phyloP scores from a whole-genome alignment of 2,113 vertebrate species.

The Hippocampus abdominalis region DNA sequence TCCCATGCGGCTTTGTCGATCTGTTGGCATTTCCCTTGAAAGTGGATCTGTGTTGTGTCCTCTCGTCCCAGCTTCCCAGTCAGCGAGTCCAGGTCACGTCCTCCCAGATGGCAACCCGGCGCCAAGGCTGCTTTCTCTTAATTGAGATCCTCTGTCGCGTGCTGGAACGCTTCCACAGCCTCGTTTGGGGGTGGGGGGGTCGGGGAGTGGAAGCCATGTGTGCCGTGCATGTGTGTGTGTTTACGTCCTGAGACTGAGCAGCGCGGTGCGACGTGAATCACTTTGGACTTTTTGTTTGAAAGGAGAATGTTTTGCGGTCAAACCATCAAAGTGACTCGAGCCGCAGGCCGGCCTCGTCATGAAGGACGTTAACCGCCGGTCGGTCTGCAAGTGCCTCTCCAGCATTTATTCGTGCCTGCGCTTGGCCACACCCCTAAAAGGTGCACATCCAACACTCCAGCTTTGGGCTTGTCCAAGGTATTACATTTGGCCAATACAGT shows the following conservation, averaged over 20 bases:
- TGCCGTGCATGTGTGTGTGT: not conserved
- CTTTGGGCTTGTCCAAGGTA: too few relatives aligned
- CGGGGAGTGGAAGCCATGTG: slow-evolving; percentile 11
- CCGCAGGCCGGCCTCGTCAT: not conserved
- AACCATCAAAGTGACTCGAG: not conserved
- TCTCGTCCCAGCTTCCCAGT: not conserved
- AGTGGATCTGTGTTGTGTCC: not conserved
- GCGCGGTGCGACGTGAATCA: not conserved
- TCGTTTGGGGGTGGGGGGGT: too few relatives aligned
- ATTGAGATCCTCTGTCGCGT: slow-evolving; percentile 47
- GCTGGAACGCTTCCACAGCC: slow-evolving; percentile 36
- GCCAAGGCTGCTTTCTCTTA: slow-evolving; percentile 17
- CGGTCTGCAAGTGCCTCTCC: not conserved
- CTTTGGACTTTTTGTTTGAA: not conserved
- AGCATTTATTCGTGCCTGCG: not conserved
- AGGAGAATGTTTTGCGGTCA: not conserved
- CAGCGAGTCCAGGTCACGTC: not conserved
- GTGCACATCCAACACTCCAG: too few relatives aligned
- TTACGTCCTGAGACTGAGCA: not conserved
- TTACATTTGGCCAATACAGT: too few relatives aligned
- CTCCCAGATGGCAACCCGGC: slow-evolving; percentile 26
- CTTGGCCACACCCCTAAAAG: too few relatives aligned
- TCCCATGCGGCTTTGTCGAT: not conserved
- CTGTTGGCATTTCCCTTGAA: not conserved
- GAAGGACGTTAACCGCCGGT: not conserved